Evolutionary conservation across 2,797 vertebrate species (phyloP), one percentile per base, ranked within the genome.

Genomic region (Luscinia megarhynchos): DNA sequence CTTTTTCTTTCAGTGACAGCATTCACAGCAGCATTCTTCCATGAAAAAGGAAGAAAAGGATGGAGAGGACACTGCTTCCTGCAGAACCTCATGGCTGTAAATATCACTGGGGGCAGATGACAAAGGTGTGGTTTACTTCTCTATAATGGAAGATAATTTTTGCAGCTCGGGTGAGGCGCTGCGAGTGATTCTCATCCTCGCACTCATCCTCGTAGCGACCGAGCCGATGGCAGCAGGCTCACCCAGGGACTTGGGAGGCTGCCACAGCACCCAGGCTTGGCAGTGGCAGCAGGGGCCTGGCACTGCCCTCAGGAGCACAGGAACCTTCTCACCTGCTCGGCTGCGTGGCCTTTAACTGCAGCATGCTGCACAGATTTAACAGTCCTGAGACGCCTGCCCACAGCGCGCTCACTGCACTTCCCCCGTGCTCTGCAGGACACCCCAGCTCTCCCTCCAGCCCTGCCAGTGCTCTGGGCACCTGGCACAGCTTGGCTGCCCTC

Each of bases 1-100:
- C 76, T 87, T 87, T 84, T 93, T 95, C 94, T 94, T 79, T 75
- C 75, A 70, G 91, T 84, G 85, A 66, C 92, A 81, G 48, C 79
- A 90, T 63, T 72, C 73, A 62, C 27, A 46, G 81, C 89, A 92
- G 80, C 88, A 69, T 86, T 94, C 92, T 96, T 89, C 48, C 43
- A 63, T 66, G 67, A 84, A 83, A 94, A 84, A 23, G 38, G 77
- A 93, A 67, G 51, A 51, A 78, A 92, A 82, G 62, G 80, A 79
- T 45, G 61, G 45, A 69, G 40, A 80, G 46, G 30, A 62, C 46
- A 15, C 1, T 15, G 53, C 43, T 66, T 10, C 10, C 59, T 30
- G 51, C 6, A 15, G 54, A 89, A 61, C 63, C 36, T 61, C 26
- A n/a, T 1, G n/a, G 88, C 79, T 82, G 38, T 59, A 90, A 63